phyloP scores from a whole-genome alignment of 2,113 vertebrate species.

The Tupaia chinensis region DNA sequence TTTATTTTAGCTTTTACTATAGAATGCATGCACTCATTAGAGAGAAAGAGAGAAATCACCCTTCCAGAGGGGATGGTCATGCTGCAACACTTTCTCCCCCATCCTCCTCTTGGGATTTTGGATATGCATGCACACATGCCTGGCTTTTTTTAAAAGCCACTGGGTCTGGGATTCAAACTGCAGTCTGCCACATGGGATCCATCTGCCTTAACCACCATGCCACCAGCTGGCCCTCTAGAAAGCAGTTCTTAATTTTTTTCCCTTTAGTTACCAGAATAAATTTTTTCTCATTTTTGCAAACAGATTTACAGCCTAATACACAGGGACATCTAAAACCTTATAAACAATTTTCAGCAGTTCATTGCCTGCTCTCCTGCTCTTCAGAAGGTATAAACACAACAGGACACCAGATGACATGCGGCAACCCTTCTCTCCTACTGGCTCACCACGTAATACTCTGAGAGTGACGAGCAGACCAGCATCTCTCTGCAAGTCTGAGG shows the following conservation, averaged over 20 bases:
- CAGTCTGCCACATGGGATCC: no score
- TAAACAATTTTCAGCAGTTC: not conserved
- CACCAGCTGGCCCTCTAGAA: not conserved
- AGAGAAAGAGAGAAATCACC: no score
- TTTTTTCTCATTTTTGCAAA: constrained; percentile 27
- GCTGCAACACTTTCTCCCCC: no score
- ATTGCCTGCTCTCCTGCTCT: not conserved
- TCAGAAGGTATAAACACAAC: not conserved
- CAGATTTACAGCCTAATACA: constrained; percentile 21
- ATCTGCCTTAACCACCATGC: no score
- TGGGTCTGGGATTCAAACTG: no score
- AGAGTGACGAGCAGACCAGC: not conserved
- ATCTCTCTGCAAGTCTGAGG: not conserved
- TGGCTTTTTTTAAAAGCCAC: no score
- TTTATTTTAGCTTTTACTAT: no score
- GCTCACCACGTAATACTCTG: not conserved
- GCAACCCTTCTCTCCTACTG: not conserved
- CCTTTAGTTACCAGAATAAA: not conserved
- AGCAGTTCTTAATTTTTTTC: not conserved
- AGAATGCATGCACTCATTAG: no score
- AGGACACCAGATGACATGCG: not conserved
- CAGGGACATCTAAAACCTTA: not conserved
- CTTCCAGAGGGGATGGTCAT: no score
- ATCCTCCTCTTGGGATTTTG: no score
- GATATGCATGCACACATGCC: no score